A percentile compares a stretch with the other conserved stretches of the same genome.
Evolutionary conservation across 2,113 vertebrate species (phyloP).

Genomic region (Menidia beryllina): DNA sequence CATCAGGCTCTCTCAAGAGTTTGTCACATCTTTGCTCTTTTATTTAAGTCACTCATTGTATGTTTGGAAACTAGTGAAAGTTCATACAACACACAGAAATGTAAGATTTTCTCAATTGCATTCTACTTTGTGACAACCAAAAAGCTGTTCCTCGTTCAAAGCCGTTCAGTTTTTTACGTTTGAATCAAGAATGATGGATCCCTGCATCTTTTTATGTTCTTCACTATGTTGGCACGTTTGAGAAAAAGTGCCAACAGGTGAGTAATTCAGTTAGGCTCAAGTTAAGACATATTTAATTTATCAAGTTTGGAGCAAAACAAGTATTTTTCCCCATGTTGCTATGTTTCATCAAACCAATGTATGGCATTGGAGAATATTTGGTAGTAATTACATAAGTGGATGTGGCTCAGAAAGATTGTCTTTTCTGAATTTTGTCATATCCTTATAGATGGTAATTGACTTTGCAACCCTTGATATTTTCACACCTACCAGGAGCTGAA

Average conservation of each 20-base stretch:
- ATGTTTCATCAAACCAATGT: too few species aligned
- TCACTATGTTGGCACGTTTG: too few species aligned
- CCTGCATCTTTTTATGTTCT: too few species aligned
- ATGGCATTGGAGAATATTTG: too few species aligned
- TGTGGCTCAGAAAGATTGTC: background rate
- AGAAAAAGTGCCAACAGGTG: too few species aligned
- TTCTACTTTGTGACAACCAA: background rate
- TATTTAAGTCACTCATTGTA: background rate
- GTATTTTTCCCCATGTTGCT: too few species aligned
- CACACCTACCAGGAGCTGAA: background rate
- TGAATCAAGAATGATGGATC: too few species aligned
- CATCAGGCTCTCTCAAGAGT: background rate
- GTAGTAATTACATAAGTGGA: background rate
- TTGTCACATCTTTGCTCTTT: background rate
- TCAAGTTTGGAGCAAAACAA: too few species aligned
- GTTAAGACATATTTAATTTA: too few species aligned
- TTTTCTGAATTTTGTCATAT: slow-evolving; percentile 45
- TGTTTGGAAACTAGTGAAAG: background rate
- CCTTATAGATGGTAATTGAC: slow-evolving; percentile 41
- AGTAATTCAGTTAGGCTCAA: too few species aligned
- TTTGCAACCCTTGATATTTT: slow-evolving; percentile 36
- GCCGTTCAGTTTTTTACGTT: too few species aligned
- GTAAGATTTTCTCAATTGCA: background rate
- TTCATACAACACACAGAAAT: background rate
- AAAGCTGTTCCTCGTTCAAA: too few species aligned